Evolutionary conservation across 2,888 invertebrate species (phyloP), one percentile per base, ranked within the genome.

Genomic region (Stegophylla sp.): DNA sequence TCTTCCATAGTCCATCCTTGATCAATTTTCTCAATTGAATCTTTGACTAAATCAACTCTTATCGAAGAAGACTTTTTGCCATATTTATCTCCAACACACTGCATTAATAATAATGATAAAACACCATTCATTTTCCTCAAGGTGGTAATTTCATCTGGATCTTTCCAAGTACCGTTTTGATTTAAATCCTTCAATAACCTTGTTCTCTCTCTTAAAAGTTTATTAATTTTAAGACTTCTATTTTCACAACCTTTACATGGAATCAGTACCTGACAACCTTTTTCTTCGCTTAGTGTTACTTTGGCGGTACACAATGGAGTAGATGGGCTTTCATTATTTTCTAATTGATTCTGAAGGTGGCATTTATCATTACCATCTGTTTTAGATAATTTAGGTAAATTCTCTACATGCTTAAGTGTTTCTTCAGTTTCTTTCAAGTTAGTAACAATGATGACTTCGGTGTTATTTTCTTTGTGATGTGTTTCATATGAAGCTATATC

Each of bases 211-310:
- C 79, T 79, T 51, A 79, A 63, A 61, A 79, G 69, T 51, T 79
- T 79, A 61, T 79, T 79, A n/a, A 79, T 79, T 23, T 79, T 79
- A 41, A 79, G 48, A 63, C 79, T 79, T 71, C 71, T 79, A 9
- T 79, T 13, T 41, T 79, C 71, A 61, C 79, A 79, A 41, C 71
- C 79, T 41, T 34, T 43, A 41, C 79, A 79, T 28, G 79, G 79
- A 41, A 79, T n/a, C 23, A 41, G 20, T 41, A 79, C 61, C 41
- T 79, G 79, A 2, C 79, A 79, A 17, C 61, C 20, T 9, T 79
- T 79, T 13, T 79, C 79, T 41, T 45, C 28, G 15, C 4, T 59
- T 9, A 63, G 63, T 61, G 48, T 5, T 51, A 51, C 41, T 71
- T 79, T 34, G 51, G 41, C 13, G 4, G 13, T 51, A 23, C n/a